phyloP scores from a whole-genome alignment of 1,140 invertebrate species.

The Pseudomyrmex cubaensis region DNA sequence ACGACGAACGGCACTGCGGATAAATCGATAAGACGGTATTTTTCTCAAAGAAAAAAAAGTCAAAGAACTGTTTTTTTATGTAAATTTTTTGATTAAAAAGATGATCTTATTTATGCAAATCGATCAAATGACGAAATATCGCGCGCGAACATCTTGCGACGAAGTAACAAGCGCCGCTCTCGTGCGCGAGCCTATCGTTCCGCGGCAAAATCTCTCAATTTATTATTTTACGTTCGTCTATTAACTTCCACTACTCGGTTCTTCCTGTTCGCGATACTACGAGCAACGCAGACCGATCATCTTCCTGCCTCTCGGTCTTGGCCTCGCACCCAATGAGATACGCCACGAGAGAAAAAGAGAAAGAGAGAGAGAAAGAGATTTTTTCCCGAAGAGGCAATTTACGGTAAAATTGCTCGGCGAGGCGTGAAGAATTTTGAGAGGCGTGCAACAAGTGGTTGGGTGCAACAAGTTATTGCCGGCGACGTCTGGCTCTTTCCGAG shows the following conservation, averaged over 20 bases:
- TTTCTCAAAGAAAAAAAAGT: background rate
- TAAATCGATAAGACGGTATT: constrained; percentile 41
- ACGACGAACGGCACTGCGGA: constrained; percentile 3
- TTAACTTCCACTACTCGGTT: constrained; percentile 56
- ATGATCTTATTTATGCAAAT: constrained; percentile 41
- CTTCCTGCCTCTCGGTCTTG: constrained; percentile 32
- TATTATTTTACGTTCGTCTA: constrained; percentile 59
- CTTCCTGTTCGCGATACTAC: constrained; percentile 55
- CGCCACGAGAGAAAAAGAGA: constrained; percentile 56
- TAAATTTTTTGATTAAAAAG: constrained; percentile 26
- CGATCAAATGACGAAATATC: background rate
- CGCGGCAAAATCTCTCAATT: constrained; percentile 68
- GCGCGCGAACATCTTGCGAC: background rate
- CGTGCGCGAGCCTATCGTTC: background rate
- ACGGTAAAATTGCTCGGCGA: constrained; percentile 80
- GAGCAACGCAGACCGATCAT: constrained; percentile 47
- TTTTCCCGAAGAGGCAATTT: constrained; percentile 79
- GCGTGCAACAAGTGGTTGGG: constrained; percentile 82
- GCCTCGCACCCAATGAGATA: constrained; percentile 74
- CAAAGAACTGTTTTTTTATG: constrained; percentile 53
- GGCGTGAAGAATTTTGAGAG: constrained; percentile 82
- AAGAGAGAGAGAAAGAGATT: constrained; percentile 62
- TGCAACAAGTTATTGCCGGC: constrained; percentile 81
- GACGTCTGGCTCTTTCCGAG: constrained; percentile 74
- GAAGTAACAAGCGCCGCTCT: constrained; percentile 11